Base-by-base conservation (phyloP, 1,140 invertebrate genomes). In the Panulirus ornatus region DNA sequence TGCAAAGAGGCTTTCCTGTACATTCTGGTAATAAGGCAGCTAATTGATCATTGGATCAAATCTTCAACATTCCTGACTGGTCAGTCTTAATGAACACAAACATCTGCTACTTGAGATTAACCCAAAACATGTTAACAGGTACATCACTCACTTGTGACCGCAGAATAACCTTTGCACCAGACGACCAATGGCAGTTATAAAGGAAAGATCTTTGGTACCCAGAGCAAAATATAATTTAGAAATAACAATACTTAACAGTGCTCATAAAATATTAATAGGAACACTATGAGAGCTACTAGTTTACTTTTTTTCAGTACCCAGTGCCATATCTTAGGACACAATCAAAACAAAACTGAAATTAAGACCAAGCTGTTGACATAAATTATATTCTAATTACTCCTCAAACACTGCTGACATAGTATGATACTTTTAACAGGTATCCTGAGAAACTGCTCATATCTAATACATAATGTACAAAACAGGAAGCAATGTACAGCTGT, bases 21-120 rank as follows among this genome's bases (percentile, higher is more conserved):
- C 84, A 87, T 79, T 79, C 84, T 42, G n/a, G 75, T 78, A 44
- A 79, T 87, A 87, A 87, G 84, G 84, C 84, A 87, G 84, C 54
- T 66, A 42, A 63, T 44, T 87, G 75, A 73, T 79, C 54, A 42
- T 78, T 16, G 51, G 63, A 42, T 63, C 38, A 34, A 40, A 38
- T 54, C 27, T 42, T 11, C n/a, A 54, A 40, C 54, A 40, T 58
- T 27, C 63, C 42, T 51, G 73, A 2, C 73, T 30, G 27, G 44
- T 58, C 14, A n/a, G 6, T 54, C n/a, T 40, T 63, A 6, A 63
- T 63, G 30, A 63, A 27, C 54, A 58, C 54, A 58, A 58, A 63
- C 22, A 3, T 27, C 30, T 27, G n/a, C 58, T 63, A 63, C n/a
- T 63, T 63, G 58, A 27, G 22, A 63, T 63, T 27, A 3, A 27